Evolutionary conservation across 2,797 vertebrate genomes (phyloP).

Genomic region (Pangasius krempfi): DNA sequence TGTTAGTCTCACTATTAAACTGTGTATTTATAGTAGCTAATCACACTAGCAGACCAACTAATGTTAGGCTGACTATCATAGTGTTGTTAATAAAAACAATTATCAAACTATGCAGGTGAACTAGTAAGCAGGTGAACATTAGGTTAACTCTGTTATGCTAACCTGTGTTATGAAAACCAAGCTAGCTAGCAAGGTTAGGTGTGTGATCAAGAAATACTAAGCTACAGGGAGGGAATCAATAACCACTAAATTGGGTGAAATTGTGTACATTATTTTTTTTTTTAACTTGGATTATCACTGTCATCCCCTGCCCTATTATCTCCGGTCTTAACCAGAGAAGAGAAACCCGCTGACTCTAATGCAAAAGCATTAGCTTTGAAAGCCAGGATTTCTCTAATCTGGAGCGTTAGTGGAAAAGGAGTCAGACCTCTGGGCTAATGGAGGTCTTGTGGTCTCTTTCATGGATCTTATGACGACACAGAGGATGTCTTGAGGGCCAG

Average conservation of each 20-base stretch:
- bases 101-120: neutral
- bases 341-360: neutral
- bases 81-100: neutral
- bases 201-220: neutral
- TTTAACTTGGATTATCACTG: neutral
- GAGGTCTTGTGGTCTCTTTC: slow-evolving; percentile 71
- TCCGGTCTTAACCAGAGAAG: neutral
- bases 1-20: neutral
- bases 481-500: slow-evolving; percentile 50
- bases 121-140: neutral
- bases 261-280: neutral
- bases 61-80: too few relatives aligned
- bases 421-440: slow-evolving; percentile 62
- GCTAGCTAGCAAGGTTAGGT: neutral
- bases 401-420: slow-evolving; percentile 49
- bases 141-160: neutral
- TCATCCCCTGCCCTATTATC: neutral
- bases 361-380: slow-evolving; percentile 13
- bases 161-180: neutral
- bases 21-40: neutral
- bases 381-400: slow-evolving; percentile 45
- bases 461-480: slow-evolving; percentile 66
- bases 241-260: neutral
- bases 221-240: neutral
- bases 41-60: neutral